A percentile compares a stretch with the other conserved stretches of the same genome.
These are phyloP conservation scores for Tenthredo notha DNA, from an alignment of 2,888 invertebrate genomes.

Conservation along the genomic window DNA sequence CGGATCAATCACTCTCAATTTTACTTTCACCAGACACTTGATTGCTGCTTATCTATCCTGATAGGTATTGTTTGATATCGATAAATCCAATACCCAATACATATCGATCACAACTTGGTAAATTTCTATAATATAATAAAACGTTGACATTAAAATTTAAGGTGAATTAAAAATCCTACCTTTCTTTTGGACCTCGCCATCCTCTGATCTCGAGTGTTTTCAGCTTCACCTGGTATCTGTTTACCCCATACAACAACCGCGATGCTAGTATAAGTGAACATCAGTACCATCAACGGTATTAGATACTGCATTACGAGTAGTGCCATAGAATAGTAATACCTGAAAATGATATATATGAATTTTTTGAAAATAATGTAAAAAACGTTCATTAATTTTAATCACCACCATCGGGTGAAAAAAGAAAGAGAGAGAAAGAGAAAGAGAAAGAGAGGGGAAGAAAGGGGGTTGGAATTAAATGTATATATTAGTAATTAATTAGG, in stretches of 20 bases:
- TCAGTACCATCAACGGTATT: slow-evolving; percentile 88
- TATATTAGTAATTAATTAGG: not conserved
- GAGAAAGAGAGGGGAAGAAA: no score
- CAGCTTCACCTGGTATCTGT: slow-evolving; percentile 92
- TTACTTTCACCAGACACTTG: not conserved
- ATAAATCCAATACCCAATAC: not conserved
- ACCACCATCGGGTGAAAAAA: not conserved
- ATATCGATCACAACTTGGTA: no score
- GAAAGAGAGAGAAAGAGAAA: no score
- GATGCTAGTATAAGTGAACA: slow-evolving; percentile 93
- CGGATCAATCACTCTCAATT: not conserved
- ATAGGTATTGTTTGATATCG: slow-evolving; percentile 2
- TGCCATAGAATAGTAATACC: slow-evolving; percentile 87
- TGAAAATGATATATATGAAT: slow-evolving; percentile 53
- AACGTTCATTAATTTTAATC: not conserved
- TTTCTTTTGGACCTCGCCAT: slow-evolving; percentile 93
- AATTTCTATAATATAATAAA: not conserved
- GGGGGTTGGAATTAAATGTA: not conserved
- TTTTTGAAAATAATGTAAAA: not conserved
- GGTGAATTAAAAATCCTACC: slow-evolving; percentile 79
- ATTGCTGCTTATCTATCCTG: not conserved
- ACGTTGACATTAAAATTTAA: no score
- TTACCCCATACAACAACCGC: slow-evolving; percentile 94
- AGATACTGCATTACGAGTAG: slow-evolving; percentile 91
- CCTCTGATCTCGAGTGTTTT: slow-evolving; percentile 89